Percentiles rank a stretch among this genome's conserved stretches.
Conservation (phyloP, 2,888 invertebrate species). For the Rhorus exstirpatorius region DNA sequence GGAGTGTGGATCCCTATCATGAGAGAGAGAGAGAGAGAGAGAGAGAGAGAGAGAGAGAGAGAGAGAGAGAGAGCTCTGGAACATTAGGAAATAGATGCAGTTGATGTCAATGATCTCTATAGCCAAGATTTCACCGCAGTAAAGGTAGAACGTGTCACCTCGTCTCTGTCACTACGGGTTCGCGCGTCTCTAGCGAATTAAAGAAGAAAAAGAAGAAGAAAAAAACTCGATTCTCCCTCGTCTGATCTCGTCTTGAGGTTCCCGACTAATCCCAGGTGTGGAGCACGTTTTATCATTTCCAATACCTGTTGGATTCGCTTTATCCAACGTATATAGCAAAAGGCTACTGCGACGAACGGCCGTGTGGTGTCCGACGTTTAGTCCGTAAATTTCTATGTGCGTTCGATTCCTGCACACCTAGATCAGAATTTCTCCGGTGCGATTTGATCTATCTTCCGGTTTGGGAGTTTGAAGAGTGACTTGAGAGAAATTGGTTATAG, state of each 20-base stretch:
- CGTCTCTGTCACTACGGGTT: slow-evolving; percentile 41
- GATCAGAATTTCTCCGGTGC: slow-evolving; percentile 52
- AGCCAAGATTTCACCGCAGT: slow-evolving; percentile 40
- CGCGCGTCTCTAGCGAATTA: slow-evolving; percentile 41
- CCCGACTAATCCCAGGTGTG: slow-evolving; percentile 74
- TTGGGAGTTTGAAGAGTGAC: slow-evolving; percentile 14
- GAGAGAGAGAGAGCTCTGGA: neutral
- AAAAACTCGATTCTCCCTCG: slow-evolving; percentile 61
- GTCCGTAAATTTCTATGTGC: slow-evolving; percentile 39
- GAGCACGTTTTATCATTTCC: slow-evolving; percentile 79
- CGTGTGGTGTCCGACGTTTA: slow-evolving; percentile 55
- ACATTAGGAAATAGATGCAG: slow-evolving; percentile 43
- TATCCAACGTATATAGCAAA: slow-evolving; percentile 70
- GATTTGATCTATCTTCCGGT: slow-evolving; percentile 50
- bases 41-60: slow-evolving; percentile 1
- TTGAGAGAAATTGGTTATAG: slow-evolving; percentile 44
- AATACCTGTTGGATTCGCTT: slow-evolving; percentile 79
- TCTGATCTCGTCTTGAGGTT: slow-evolving; percentile 45
- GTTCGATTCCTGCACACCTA: slow-evolving; percentile 37
- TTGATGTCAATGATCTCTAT: slow-evolving; percentile 60
- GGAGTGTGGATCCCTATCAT: slow-evolving; percentile 23
- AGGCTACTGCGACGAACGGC: slow-evolving; percentile 26
- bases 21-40: slow-evolving; percentile 8
- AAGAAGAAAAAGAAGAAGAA: slow-evolving; percentile 36
- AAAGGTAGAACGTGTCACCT: slow-evolving; percentile 49